Conservation (phyloP, 2,797 vertebrate genomes). For the Darevskia nairensis region DNA sequence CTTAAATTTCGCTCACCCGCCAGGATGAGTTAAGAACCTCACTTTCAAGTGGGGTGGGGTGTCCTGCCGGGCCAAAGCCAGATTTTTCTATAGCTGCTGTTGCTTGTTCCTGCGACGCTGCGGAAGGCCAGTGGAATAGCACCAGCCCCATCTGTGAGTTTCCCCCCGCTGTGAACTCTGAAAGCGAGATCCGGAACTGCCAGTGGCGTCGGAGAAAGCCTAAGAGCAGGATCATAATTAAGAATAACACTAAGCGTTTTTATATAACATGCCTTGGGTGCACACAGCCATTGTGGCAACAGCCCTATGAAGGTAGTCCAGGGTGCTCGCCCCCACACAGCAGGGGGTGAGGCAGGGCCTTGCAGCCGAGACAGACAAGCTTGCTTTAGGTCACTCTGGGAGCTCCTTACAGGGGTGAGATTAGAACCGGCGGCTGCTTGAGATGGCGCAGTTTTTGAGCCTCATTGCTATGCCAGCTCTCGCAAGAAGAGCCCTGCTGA, state of each 20-base stretch:
- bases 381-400: too few relatives aligned
- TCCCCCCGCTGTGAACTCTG: not conserved
- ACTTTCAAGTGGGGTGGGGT: not conserved
- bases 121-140: not conserved
- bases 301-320: not conserved
- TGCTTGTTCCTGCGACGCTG: not conserved
- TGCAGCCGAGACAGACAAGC: not conserved
- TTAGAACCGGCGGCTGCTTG: not conserved
- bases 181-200: not conserved
- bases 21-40: too few relatives aligned
- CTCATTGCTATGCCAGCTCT: not conserved
- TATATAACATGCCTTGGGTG: not conserved
- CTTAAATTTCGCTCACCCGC: too few relatives aligned
- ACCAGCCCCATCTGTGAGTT: not conserved
- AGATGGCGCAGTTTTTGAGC: not conserved
- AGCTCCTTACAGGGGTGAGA: not conserved
- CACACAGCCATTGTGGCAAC: too few relatives aligned
- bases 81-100: not conserved
- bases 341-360: not conserved
- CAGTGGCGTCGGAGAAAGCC: not conserved
- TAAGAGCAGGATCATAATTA: too few relatives aligned
- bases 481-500: too few relatives aligned
- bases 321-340: not conserved
- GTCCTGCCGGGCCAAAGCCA: not conserved
- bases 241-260: not conserved